These are phyloP conservation scores for Ochotona curzoniae DNA, from an alignment of 2,113 vertebrate species.

Conservation along the genomic window DNA sequence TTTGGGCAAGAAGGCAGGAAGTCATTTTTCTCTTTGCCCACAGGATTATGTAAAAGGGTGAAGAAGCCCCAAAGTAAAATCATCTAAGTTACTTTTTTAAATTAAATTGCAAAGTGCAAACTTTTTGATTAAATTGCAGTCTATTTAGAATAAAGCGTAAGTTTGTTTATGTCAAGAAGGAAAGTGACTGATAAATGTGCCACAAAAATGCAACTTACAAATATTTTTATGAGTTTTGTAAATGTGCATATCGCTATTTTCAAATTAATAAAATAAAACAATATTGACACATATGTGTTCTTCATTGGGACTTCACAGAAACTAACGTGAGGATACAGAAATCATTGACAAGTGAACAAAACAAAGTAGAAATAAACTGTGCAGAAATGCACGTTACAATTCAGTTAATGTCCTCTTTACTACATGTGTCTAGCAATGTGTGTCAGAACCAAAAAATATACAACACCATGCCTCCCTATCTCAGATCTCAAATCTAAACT, in stretches of 20 bases:
- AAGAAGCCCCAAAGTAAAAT: background rate
- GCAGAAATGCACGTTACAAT: background rate
- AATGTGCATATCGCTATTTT: background rate
- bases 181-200: background rate
- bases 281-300: background rate
- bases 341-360: background rate
- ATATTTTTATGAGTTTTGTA: background rate
- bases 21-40: background rate
- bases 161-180: background rate
- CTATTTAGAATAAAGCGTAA: background rate
- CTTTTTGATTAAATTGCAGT: background rate
- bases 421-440: background rate
- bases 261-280: slow-evolving; percentile 18
- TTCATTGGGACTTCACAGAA: background rate
- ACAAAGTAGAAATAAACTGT: background rate
- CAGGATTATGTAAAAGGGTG: background rate
- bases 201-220: background rate
- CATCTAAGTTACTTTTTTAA: slow-evolving; percentile 34
- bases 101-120: slow-evolving; percentile 2
- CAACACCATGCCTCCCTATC: background rate
- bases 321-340: background rate
- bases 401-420: background rate
- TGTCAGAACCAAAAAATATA: slow-evolving; percentile 8
- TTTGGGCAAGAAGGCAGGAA: slow-evolving; percentile 22
- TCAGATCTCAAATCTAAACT: background rate